A percentile compares a stretch with the other conserved stretches of the same genome.
phyloP scores from a whole-genome alignment of 2,797 vertebrate genomes.

The Chelidonichthys spinosus region DNA sequence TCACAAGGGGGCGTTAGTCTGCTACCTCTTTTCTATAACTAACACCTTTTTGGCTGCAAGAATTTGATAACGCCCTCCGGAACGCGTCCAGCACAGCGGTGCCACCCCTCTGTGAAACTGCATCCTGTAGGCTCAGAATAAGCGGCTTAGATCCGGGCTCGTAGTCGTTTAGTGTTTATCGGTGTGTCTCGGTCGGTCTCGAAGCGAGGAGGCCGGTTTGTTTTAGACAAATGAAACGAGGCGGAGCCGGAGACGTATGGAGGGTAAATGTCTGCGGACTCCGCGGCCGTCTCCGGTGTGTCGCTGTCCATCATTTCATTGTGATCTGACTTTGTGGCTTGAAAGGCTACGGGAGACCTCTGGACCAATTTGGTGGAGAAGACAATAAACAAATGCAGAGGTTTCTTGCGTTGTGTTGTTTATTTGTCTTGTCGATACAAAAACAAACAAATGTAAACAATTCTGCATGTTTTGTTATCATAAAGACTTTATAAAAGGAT shows the following conservation, averaged over 20 bases:
- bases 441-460: background rate
- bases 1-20: slow-evolving; percentile 40
- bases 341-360: slow-evolving; percentile 38
- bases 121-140: slow-evolving; percentile 19
- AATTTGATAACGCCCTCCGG: slow-evolving; percentile 1
- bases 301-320: slow-evolving; percentile 50
- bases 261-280: background rate
- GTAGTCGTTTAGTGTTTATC: slow-evolving; percentile 31
- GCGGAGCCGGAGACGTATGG: background rate
- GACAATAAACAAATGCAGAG: slow-evolving; percentile 64
- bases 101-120: background rate
- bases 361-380: slow-evolving; percentile 69
- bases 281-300: slow-evolving; percentile 12
- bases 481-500: background rate
- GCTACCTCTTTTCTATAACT: slow-evolving; percentile 70
- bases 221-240: background rate
- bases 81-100: background rate
- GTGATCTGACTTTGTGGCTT: slow-evolving; percentile 52
- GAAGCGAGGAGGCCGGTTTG: background rate
- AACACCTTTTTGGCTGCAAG: slow-evolving; percentile 31
- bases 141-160: slow-evolving; percentile 4
- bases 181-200: slow-evolving; percentile 1
- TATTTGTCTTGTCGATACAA: background rate
- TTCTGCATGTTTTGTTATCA: background rate
- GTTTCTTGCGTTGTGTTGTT: slow-evolving; percentile 3